These are phyloP conservation scores for Lymantria dispar DNA, from an alignment of 2,888 invertebrate species.

Conservation along the genomic window DNA sequence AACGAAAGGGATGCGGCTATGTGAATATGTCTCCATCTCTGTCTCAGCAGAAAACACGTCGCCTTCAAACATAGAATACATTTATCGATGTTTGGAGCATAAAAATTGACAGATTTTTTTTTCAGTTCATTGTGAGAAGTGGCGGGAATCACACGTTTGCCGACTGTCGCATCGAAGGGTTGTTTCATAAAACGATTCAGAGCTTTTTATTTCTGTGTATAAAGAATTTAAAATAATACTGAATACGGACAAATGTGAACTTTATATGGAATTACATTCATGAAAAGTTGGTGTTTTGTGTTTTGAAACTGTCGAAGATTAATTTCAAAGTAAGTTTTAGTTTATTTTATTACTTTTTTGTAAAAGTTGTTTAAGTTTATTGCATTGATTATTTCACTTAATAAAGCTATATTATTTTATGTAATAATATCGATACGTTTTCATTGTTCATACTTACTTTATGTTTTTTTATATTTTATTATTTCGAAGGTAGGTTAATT, in stretches of 20 bases:
- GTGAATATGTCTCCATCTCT: constrained; percentile 38
- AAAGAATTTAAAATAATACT: constrained; percentile 12
- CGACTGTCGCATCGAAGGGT: constrained; percentile 52
- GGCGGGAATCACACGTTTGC: constrained; percentile 47
- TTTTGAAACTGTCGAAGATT: constrained; percentile 28
- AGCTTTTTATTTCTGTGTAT: constrained; percentile 38
- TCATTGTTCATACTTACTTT: too few species aligned
- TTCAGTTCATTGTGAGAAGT: constrained; percentile 76
- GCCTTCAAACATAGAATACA: constrained; percentile 77
- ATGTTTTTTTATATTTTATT: too few species aligned
- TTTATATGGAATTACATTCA: constrained; percentile 33
- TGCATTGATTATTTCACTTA: too few species aligned
- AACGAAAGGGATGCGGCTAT: constrained; percentile 58
- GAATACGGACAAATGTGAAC: constrained; percentile 40
- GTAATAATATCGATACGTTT: too few species aligned
- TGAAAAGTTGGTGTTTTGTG: constrained; percentile 45
- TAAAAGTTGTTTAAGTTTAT: neutral
- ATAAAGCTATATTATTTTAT: too few species aligned
- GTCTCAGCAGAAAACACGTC: constrained; percentile 68
- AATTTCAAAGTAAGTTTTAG: constrained; percentile 39
- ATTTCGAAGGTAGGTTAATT: too few species aligned
- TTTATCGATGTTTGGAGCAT: constrained; percentile 80
- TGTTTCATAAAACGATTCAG: constrained; percentile 52
- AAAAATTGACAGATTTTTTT: constrained; percentile 83
- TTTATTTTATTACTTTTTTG: neutral